Percentiles rank a stretch among this genome's conserved stretches.
Conservation (phyloP, 2,797 vertebrate genomes). For the Protosalanx chinensis region DNA sequence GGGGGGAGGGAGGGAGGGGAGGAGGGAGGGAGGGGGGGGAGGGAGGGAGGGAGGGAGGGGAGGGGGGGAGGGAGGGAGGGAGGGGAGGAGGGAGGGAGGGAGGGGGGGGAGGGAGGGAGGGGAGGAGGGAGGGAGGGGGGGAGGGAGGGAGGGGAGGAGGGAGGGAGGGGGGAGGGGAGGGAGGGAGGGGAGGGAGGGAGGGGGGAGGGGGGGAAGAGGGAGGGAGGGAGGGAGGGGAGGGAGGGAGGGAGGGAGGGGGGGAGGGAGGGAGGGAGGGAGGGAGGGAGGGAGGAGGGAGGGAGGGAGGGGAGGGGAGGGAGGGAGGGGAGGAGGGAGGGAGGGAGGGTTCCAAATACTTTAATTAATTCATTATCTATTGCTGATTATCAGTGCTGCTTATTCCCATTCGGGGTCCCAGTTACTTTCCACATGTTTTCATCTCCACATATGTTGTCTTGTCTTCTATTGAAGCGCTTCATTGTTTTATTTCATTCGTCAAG, state of each 20-base stretch:
- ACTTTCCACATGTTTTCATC: neutral
- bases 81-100: neutral
- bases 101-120: neutral
- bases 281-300: neutral
- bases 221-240: constrained; percentile 53
- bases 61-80: neutral
- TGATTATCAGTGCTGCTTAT: no score
- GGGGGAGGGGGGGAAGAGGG: constrained; percentile 16
- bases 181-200: constrained; percentile 48
- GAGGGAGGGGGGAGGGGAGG: neutral
- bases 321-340: neutral
- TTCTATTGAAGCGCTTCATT: neutral
- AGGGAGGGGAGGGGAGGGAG: neutral
- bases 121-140: neutral
- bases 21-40: neutral
- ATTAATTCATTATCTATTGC: no score
- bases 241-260: constrained; percentile 56
- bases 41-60: no score
- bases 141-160: neutral
- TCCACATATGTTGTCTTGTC: neutral
- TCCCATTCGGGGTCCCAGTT: no score
- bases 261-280: constrained; percentile 59
- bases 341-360: no score
- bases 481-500: neutral
- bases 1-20: neutral